These are phyloP conservation scores for Lasioglossum oenotherae DNA, from an alignment of 2,888 invertebrate species.

Conservation along the genomic window DNA sequence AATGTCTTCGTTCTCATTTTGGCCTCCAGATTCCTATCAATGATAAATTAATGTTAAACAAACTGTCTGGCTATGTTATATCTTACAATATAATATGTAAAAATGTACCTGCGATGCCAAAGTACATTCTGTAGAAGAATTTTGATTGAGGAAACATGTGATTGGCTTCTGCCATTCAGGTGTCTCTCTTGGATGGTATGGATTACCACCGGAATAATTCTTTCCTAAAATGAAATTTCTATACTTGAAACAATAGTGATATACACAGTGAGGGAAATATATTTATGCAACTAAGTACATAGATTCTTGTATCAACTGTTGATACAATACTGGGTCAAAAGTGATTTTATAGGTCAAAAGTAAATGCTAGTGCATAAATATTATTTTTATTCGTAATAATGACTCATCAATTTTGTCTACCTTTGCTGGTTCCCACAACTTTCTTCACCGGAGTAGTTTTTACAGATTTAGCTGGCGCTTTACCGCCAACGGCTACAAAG, in stretches of 20 bases:
- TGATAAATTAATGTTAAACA: not conserved
- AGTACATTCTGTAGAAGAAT: conserved; percentile 9
- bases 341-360: not conserved
- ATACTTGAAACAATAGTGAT: not conserved
- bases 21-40: conserved; percentile 13
- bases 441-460: conserved; percentile 37
- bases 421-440: conserved; percentile 28
- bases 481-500: conserved; percentile 69
- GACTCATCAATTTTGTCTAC: conserved; percentile 35
- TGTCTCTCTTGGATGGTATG: conserved; percentile 86
- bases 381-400: not conserved
- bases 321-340: not conserved
- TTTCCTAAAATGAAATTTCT: conserved; percentile 50
- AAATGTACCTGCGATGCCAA: conserved; percentile 34
- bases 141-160: conserved; percentile 83
- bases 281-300: not conserved
- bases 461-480: conserved; percentile 68
- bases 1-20: not conserved
- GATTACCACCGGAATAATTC: conserved; percentile 84
- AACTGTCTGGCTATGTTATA: not conserved
- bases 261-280: not conserved
- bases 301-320: not conserved
- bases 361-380: not conserved
- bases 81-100: not conserved
- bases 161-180: conserved; percentile 87